Evolutionary conservation across 2,888 invertebrate species (phyloP).

Genomic region (Bellardia pandia): DNA sequence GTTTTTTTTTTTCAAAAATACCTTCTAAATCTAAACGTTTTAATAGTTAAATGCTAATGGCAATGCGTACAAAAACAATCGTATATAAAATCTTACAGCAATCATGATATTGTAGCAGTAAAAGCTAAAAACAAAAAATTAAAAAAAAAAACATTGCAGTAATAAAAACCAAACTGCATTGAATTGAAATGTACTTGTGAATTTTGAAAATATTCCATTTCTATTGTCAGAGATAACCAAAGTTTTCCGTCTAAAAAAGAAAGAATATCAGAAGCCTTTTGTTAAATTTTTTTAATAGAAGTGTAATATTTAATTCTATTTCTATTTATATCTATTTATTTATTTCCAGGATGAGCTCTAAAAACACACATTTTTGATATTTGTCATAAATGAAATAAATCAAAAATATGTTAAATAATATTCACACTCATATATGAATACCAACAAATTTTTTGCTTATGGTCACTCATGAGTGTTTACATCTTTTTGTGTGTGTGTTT

Average conservation of each 20-base stretch:
- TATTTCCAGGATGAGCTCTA: too few species aligned
- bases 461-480: too few species aligned
- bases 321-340: too few species aligned
- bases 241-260: background rate
- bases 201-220: conserved; percentile 51
- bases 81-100: background rate
- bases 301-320: too few species aligned
- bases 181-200: conserved; percentile 46
- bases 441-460: too few species aligned
- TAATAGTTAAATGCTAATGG: conserved; percentile 1
- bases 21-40: conserved; percentile 11
- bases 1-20: background rate
- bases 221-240: conserved; percentile 44
- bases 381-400: too few species aligned
- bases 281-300: too few species aligned
- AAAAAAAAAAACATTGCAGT: background rate
- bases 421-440: too few species aligned
- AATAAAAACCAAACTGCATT: conserved; percentile 35
- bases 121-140: conserved; percentile 5
- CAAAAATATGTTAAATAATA: too few species aligned
- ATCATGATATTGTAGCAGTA: conserved; percentile 38
- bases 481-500: too few species aligned
- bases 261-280: too few species aligned
- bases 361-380: too few species aligned
- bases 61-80: background rate